Evolutionary conservation across 2,113 vertebrate genomes (phyloP).

Genomic region (Heterotilapia buettikoferi): DNA sequence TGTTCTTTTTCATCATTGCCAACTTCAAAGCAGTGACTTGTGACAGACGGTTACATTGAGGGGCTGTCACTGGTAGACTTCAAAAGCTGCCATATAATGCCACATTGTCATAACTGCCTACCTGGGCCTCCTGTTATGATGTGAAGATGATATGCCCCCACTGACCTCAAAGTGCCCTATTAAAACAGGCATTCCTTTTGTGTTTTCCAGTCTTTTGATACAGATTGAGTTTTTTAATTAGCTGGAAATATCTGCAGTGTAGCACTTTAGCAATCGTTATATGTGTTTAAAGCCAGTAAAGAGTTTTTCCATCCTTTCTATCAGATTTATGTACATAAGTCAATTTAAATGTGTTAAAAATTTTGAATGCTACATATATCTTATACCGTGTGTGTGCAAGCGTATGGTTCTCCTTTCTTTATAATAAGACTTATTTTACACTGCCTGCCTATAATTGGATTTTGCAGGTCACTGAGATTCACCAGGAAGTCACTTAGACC

Average conservation of each 20-base stretch:
- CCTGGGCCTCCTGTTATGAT: slow-evolving; percentile 44
- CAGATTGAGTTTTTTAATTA: not conserved
- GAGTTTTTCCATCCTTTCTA: not conserved
- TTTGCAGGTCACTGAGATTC: slow-evolving; percentile 22
- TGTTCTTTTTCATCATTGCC: not conserved
- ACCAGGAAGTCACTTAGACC: not conserved
- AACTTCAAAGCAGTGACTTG: slow-evolving; percentile 56
- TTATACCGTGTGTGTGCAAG: not conserved
- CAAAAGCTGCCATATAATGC: slow-evolving; percentile 44
- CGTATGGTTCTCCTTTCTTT: not conserved
- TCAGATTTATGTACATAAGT: not conserved
- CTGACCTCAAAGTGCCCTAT: slow-evolving; percentile 6
- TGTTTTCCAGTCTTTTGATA: not conserved
- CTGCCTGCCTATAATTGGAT: not conserved
- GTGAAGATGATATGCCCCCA: slow-evolving; percentile 48
- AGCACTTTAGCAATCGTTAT: not conserved
- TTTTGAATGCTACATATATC: not conserved
- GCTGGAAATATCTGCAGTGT: not conserved
- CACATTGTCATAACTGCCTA: slow-evolving; percentile 45
- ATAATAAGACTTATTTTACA: not conserved
- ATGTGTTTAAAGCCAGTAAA: not conserved
- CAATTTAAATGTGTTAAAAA: not conserved
- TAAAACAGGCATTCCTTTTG: not conserved
- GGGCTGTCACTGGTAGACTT: slow-evolving; percentile 57
- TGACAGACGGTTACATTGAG: slow-evolving; percentile 30